phyloP scores from a whole-genome alignment of 2,113 vertebrate species.

The Syrrhaptes paradoxus region DNA sequence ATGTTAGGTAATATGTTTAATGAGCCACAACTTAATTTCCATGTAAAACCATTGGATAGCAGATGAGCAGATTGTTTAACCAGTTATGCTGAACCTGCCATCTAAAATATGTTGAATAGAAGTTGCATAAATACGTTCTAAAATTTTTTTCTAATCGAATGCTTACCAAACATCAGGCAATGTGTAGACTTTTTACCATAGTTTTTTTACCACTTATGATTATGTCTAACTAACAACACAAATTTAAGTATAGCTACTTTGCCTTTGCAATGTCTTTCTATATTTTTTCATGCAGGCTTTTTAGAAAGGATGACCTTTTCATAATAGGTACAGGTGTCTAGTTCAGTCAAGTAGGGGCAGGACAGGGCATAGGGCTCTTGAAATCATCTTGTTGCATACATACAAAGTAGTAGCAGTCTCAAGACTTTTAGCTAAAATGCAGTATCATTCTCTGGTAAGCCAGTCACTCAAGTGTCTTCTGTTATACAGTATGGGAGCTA shows the following conservation, averaged over 20 bases:
- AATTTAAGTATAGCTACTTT: background rate
- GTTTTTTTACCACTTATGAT: background rate
- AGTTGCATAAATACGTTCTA: background rate
- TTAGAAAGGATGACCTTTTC: background rate
- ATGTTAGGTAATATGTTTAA: background rate
- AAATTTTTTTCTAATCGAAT: background rate
- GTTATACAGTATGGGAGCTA: background rate
- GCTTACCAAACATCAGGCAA: background rate
- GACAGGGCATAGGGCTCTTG: background rate
- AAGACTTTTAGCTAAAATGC: background rate
- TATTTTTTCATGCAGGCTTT: background rate
- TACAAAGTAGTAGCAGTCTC: background rate
- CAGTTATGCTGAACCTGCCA: background rate
- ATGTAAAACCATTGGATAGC: background rate
- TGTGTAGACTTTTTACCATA: background rate
- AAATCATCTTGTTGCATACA: background rate
- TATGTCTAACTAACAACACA: background rate
- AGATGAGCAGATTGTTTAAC: background rate
- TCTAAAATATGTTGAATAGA: background rate
- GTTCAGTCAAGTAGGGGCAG: background rate
- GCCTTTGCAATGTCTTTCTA: background rate
- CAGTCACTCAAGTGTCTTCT: background rate
- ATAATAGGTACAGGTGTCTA: background rate
- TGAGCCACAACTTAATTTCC: background rate
- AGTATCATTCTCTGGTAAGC: background rate